Evolutionary conservation across 2,797 vertebrate species (phyloP), one percentile per base, ranked within the genome.

Genomic region (Ptychadena robeensis): DNA sequence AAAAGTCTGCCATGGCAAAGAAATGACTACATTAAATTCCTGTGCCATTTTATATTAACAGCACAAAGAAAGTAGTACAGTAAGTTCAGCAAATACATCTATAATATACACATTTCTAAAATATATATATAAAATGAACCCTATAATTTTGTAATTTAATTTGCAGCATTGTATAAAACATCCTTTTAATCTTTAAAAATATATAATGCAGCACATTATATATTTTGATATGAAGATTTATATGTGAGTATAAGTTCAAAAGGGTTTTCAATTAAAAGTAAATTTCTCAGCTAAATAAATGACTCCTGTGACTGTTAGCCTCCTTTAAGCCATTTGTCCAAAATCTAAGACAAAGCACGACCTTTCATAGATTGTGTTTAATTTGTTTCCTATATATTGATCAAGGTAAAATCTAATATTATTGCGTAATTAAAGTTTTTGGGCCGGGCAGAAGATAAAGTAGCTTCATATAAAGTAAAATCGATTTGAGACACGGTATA

Each of bases 391-490:
- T 63, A 63, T 73, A 73, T 10, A 59, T 37, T 27, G n/a, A 74
- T 61, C 4, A 2, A 38, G 32, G 18, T n/a, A 12, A 53, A 34
- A 12, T 34, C 18, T 40, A 65, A 44, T 35, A 65, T 40, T 14
- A 64, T 14, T 65, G 63, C n/a, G 15, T 44, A 12, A 31, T 44
- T 30, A 31, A 22, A 12, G 7, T 65, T 64, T n/a, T 9, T 9
- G 35, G 37, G 28, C 37, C 64, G 48, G 14, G 25, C 15, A 69
- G 28, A 37, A 81, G 64, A 81, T 37, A 53, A 53, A 66, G 31
- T 40, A 59, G 61, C 25, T 66, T 38, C 44, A 82, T 53, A 66
- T 66, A 66, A 37, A 73, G n/a, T 40, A 61, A 34, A 53, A 74
- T 67, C 31, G 53, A 35, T 81, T 74, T 18, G 57, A 67, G 64